Evolutionary conservation across 2,888 invertebrate genomes (phyloP).

Genomic region (Drosophila neonasuta): DNA sequence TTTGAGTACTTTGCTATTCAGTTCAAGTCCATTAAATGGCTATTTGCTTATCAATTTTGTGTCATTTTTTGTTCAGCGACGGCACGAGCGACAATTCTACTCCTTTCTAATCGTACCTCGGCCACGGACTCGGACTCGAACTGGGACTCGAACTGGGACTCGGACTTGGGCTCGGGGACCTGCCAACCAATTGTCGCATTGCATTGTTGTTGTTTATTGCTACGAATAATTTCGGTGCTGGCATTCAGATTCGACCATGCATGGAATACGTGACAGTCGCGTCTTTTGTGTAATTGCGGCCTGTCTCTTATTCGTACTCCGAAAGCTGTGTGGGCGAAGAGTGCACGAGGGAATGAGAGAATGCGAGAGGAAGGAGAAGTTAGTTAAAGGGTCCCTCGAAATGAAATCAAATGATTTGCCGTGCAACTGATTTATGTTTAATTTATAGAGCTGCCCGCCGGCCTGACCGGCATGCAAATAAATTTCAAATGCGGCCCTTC

Average conservation of each 20-base stretch:
- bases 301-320: background rate
- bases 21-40: slow-evolving; percentile 68
- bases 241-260: slow-evolving; percentile 51
- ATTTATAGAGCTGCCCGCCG: slow-evolving; percentile 69
- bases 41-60: slow-evolving; percentile 72
- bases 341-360: background rate
- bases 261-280: slow-evolving; percentile 59
- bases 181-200: slow-evolving; percentile 50
- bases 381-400: slow-evolving; percentile 48
- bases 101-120: background rate
- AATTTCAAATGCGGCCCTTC: slow-evolving; percentile 58
- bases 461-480: slow-evolving; percentile 74
- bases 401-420: slow-evolving; percentile 74
- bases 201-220: slow-evolving; percentile 55
- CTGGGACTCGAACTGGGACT: too few relatives aligned
- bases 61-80: slow-evolving; percentile 27
- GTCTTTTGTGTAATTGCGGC: slow-evolving; percentile 52
- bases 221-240: slow-evolving; percentile 44
- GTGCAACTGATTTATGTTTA: slow-evolving; percentile 74
- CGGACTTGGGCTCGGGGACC: background rate
- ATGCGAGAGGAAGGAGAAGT: background rate
- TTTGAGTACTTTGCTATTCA: slow-evolving; percentile 60
- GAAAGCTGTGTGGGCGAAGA: background rate
- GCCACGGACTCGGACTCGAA: too few relatives aligned
- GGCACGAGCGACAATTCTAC: background rate